Base-by-base conservation (phyloP, 2,888 invertebrate species). In the Scaptomyza caliginosa region DNA sequence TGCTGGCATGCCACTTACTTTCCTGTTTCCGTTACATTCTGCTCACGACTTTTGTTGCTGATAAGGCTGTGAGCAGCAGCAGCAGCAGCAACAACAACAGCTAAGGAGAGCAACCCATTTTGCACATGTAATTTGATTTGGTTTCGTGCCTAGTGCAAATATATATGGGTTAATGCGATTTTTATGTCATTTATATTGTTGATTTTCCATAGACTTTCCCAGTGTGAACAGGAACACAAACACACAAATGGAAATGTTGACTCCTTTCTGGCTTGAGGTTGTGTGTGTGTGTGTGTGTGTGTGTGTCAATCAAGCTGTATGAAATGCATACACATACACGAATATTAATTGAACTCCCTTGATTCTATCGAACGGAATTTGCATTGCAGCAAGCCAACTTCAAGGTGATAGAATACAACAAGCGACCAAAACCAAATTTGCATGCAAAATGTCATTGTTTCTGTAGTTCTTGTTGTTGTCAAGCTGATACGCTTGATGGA, bases 111-210 rank as follows among this genome's bases (percentile, higher is more conserved):
- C 6, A 19, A 13, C 5, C 46, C 58, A 16, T 34, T 32, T 32
- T 40, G n/a, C 40, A 50, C 54, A 59, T 66, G 75, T 83, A 86
- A 87, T 86, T 82, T 86, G 75, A 80, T 83, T 86, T 80, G 67
- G 57, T 68, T 77, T 69, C 76, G 60, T 66, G 72, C 71, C 74
- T 68, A 83, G 69, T 70, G 74, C 83, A 76, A 86, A 86, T 88
- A 32, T 34, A 30, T n/a, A 79, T 88, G 74, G 85, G 88, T 84
- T 86, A 86, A 88, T 86, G 84, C 79, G 79, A 88, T 86, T 88
- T 82, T 79, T 88, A 84, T 86, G 88, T 88, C 75, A 82, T 77
- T 69, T 71, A 79, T 84, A 78, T 72, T 54, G 71, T 77, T 65
- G 70, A 71, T 64, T 64, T 63, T 60, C 13, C 52, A 50, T 13